These are phyloP conservation scores for Bombyx huttoni DNA, from an alignment of 2,888 invertebrate genomes.

Conservation along the genomic window DNA sequence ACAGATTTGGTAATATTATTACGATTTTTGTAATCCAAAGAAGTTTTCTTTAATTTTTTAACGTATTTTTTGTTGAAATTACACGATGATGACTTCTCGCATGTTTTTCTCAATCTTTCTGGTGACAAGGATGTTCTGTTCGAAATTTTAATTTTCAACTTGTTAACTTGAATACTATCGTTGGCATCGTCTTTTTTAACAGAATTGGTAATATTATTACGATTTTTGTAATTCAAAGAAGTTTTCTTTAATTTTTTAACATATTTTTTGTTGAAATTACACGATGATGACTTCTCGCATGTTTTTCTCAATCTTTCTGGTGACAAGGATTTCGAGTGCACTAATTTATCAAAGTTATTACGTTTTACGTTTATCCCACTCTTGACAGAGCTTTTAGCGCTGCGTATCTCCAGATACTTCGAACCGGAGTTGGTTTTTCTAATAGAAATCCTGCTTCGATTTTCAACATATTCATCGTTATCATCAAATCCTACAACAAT, in stretches of 20 bases:
- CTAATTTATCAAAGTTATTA: neutral
- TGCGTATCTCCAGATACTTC: constrained; percentile 14
- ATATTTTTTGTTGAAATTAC: neutral
- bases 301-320: neutral
- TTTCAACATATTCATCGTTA: constrained; percentile 6
- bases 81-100: neutral
- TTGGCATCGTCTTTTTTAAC: neutral
- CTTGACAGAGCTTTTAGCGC: neutral
- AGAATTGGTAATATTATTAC: neutral
- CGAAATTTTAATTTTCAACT: constrained; percentile 21
- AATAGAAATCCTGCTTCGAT: constrained; percentile 11
- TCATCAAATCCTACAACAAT: constrained; percentile 18
- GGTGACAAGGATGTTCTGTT: too few species aligned
- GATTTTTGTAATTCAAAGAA: neutral
- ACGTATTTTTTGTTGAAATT: constrained; percentile 1
- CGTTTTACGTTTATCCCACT: neutral
- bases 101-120: neutral
- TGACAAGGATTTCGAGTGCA: neutral
- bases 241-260: constrained; percentile 10
- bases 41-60: constrained; percentile 8
- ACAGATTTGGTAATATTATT: neutral
- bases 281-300: neutral
- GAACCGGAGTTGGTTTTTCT: constrained; percentile 19
- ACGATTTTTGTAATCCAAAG: neutral
- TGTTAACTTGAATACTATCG: constrained; percentile 1